Conservation (phyloP, 2,888 invertebrate genomes). For the Diaphora mendica region DNA sequence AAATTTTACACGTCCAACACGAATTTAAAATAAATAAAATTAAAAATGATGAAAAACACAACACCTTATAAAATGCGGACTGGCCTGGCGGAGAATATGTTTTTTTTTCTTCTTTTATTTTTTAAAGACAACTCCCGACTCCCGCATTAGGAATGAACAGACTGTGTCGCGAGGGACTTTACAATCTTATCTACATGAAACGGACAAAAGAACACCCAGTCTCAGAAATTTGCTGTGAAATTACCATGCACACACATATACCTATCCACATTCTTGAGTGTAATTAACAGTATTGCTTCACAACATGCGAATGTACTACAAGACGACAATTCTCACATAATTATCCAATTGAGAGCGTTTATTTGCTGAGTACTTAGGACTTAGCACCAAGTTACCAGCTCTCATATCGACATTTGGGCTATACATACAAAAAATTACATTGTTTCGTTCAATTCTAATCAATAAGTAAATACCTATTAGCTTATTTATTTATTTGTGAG, state of each 20-base stretch:
- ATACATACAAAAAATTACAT: background rate
- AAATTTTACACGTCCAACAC: background rate
- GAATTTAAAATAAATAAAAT: background rate
- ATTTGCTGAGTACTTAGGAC: conserved; percentile 44
- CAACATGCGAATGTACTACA: conserved; percentile 41
- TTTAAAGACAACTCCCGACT: no score
- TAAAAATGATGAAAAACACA: background rate
- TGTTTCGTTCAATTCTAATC: background rate
- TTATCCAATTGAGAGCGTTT: conserved; percentile 61
- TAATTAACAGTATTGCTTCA: conserved; percentile 28
- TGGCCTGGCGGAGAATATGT: background rate
- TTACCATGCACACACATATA: background rate
- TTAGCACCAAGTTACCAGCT: conserved; percentile 19
- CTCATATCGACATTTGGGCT: conserved; percentile 42
- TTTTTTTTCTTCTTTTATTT: no score
- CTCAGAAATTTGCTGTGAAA: no score
- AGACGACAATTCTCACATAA: conserved; percentile 36
- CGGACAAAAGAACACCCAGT: no score
- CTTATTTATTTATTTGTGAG: background rate
- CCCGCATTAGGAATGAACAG: no score
- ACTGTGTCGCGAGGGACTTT: no score
- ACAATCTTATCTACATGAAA: no score
- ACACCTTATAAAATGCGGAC: no score
- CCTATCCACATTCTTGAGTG: background rate
- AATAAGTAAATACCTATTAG: background rate